Conservation (phyloP, 37 sponge, comb jelly and placozoan genomes). For the Tethya wilhelma region DNA sequence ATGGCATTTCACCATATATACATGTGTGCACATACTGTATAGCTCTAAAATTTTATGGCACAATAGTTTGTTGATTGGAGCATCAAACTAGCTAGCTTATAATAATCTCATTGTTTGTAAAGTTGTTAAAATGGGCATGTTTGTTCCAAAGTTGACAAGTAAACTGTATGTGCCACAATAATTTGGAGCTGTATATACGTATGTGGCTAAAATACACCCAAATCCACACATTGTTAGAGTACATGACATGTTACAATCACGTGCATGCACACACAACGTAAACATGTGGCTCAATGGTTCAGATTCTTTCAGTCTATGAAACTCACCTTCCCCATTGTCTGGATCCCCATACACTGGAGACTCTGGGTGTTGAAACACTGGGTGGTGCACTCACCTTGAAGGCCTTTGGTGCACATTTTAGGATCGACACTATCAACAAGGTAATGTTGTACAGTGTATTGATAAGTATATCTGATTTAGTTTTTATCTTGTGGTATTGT, state of each 20-base stretch:
- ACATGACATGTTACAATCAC: no score
- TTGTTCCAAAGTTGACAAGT: neutral
- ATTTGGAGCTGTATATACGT: neutral
- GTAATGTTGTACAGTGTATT: slow-evolving; percentile 6
- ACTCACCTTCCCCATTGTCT: slow-evolving; percentile 80
- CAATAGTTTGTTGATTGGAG: neutral
- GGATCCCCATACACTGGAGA: slow-evolving; percentile 81
- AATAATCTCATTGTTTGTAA: no score
- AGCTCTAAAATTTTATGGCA: no score
- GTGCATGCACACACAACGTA: no score
- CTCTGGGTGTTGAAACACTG: slow-evolving; percentile 78
- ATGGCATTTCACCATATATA: no score
- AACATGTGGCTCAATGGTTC: no score
- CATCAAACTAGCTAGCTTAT: no score
- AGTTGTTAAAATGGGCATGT: no score
- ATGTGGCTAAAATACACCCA: no score
- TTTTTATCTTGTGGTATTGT: neutral
- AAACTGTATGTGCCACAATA: neutral
- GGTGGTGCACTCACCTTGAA: slow-evolving; percentile 56
- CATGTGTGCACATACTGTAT: no score
- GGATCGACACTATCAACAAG: slow-evolving; percentile 74
- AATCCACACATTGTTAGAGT: no score
- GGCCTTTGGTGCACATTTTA: slow-evolving; percentile 84
- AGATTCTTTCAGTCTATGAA: slow-evolving; percentile 81
- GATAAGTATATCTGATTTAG: neutral